phyloP scores from a whole-genome alignment of 2,888 invertebrate species.

The Cylindroiulus punctatus region DNA sequence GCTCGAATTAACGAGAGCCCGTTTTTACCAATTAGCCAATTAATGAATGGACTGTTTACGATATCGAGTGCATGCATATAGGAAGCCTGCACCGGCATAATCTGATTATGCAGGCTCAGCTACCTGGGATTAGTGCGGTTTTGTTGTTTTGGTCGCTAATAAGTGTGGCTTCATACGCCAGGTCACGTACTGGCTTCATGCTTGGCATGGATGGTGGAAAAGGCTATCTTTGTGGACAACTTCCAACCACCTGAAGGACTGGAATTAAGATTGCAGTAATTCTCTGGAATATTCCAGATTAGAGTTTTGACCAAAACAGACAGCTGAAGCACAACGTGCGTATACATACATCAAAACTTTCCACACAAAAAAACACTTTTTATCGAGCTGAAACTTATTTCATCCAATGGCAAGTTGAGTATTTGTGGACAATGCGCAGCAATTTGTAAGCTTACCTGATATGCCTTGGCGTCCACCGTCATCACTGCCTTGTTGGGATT shows the following conservation, averaged over 20 bases:
- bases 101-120: constrained; percentile 17
- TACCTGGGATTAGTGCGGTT: not conserved
- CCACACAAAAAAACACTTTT: too few species aligned
- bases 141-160: constrained; percentile 19
- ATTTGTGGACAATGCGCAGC: too few species aligned
- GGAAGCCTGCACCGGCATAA: not conserved
- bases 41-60: not conserved
- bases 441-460: constrained; percentile 68
- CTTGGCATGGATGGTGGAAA: too few species aligned
- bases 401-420: too few species aligned
- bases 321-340: too few species aligned
- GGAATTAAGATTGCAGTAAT: not conserved
- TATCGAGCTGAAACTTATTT: too few species aligned
- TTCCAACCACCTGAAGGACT: not conserved
- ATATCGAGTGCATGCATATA: not conserved
- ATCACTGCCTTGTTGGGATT: constrained; percentile 77
- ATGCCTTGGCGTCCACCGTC: constrained; percentile 74
- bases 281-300: not conserved
- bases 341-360: too few species aligned
- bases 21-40: not conserved
- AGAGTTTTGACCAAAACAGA: not conserved
- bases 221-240: too few species aligned
- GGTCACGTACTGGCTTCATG: not conserved
- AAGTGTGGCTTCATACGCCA: not conserved
- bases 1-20: not conserved